phyloP scores from a whole-genome alignment of 2,113 vertebrate genomes.

The Lathamus discolor region DNA sequence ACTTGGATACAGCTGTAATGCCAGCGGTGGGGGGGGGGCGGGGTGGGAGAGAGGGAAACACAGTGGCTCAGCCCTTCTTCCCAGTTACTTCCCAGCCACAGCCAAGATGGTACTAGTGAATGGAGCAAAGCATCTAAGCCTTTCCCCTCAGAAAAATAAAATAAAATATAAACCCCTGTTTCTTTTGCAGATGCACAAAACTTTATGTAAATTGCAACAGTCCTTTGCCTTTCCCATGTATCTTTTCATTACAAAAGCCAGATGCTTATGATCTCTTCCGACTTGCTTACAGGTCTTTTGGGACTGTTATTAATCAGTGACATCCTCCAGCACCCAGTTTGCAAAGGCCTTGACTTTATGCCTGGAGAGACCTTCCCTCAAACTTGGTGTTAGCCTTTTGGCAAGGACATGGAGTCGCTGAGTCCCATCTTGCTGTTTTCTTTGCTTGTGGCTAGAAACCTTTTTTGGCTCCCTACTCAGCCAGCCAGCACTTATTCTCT shows the following conservation, averaged over 20 bases:
- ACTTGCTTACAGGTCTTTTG: not conserved
- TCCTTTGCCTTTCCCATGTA: not conserved
- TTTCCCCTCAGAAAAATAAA: not conserved
- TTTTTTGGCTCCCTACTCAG: constrained; percentile 21
- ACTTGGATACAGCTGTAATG: not conserved
- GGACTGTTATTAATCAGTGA: not conserved
- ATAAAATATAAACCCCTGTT: rapidly evolving
- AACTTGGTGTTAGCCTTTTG: not conserved
- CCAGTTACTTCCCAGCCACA: not conserved
- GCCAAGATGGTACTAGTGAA: not conserved
- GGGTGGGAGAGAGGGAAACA: not conserved
- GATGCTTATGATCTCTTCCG: not conserved
- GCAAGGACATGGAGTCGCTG: not conserved
- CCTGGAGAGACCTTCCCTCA: not conserved
- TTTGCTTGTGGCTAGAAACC: constrained; percentile 4
- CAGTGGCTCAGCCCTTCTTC: not conserved
- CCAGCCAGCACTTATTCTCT: constrained; percentile 50
- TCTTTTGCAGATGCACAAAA: not conserved
- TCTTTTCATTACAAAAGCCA: not conserved
- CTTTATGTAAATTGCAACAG: not conserved
- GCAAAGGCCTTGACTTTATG: not conserved
- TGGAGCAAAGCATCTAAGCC: not conserved
- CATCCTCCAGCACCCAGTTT: not conserved
- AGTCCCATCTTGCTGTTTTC: not conserved
- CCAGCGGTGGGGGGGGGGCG: too few species aligned